Conservation (phyloP, 1,140 invertebrate species). For the Tetranychus cinnabarinus region DNA sequence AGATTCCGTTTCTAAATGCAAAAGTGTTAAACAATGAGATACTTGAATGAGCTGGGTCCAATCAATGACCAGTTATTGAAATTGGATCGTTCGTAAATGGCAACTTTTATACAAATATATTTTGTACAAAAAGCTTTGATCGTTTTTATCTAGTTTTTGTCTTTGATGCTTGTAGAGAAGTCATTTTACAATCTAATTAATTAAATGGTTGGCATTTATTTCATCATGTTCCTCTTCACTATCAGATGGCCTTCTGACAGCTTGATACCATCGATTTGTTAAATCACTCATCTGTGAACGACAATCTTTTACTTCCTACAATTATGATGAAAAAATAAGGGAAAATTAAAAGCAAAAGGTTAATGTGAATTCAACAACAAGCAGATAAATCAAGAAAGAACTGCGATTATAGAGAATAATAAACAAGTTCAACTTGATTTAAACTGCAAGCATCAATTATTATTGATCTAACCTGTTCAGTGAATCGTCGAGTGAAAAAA, state of each 20-base stretch:
- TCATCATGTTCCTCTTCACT: background rate
- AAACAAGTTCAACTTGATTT: background rate
- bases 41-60: too few species aligned
- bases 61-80: too few species aligned
- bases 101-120: too few species aligned
- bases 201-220: background rate
- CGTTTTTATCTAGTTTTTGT: too few species aligned
- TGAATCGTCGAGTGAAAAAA: constrained; percentile 80
- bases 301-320: constrained; percentile 73
- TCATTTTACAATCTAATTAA: too few species aligned
- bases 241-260: constrained; percentile 35
- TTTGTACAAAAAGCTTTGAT: too few species aligned
- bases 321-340: background rate
- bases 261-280: constrained; percentile 89
- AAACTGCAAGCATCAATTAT: background rate
- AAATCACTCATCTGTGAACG: constrained; percentile 85
- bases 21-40: too few species aligned
- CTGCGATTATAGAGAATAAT: too few species aligned
- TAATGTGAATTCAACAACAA: background rate
- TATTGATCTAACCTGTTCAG: constrained; percentile 39
- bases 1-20: too few species aligned
- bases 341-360: background rate
- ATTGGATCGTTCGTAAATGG: too few species aligned
- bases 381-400: background rate
- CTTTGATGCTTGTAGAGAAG: too few species aligned